Conservation (phyloP, 2,797 vertebrate species). For the Siniperca obscura region DNA sequence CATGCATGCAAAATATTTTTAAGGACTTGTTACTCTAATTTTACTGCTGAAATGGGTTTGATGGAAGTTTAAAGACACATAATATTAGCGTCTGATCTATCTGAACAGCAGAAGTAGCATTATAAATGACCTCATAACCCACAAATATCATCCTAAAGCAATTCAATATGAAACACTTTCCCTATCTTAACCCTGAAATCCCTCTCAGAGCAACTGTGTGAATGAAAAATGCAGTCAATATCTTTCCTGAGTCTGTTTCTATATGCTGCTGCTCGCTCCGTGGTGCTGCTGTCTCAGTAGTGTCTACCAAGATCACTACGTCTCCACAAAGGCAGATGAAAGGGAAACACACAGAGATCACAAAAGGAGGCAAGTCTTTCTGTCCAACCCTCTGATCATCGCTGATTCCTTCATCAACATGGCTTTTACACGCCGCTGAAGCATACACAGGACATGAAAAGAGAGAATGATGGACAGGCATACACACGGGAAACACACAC, state of each 20-base stretch:
- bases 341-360: conserved; percentile 72
- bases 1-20: conserved; percentile 8
- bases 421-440: conserved; percentile 42
- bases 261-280: conserved; percentile 66
- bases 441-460: conserved; percentile 28
- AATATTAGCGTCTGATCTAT: conserved; percentile 5
- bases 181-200: conserved; percentile 24
- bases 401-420: conserved; percentile 69
- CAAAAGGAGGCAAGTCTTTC: conserved; percentile 66
- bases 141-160: conserved; percentile 19
- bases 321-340: conserved; percentile 74
- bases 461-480: conserved; percentile 32
- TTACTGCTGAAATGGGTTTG: conserved; percentile 26
- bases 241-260: conserved; percentile 51
- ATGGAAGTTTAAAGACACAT: conserved; percentile 5
- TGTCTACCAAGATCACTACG: conserved; percentile 62
- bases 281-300: conserved; percentile 59
- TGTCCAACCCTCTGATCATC: conserved; percentile 70
- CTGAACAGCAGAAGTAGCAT: conserved; percentile 7
- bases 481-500: background rate
- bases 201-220: conserved; percentile 28
- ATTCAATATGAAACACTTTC: conserved; percentile 17
- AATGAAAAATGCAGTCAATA: conserved; percentile 49
- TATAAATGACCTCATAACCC: conserved; percentile 27
- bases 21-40: conserved; percentile 28